These are phyloP conservation scores for Eupeodes corollae DNA, from an alignment of 1,140 invertebrate species.

Conservation along the genomic window DNA sequence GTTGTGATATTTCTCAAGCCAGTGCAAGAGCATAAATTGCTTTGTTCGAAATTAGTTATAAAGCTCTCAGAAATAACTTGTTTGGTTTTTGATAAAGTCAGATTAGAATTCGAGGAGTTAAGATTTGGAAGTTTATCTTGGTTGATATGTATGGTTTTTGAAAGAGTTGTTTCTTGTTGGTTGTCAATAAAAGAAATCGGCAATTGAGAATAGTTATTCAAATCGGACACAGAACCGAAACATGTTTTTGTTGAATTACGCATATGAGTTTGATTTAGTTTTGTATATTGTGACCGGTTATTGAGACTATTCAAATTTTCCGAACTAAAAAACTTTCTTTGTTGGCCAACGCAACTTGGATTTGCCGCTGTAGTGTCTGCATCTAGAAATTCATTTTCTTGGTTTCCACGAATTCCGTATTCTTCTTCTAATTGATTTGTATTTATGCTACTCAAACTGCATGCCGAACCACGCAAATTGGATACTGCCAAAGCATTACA, in stretches of 20 bases:
- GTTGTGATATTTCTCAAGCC: slow-evolving; percentile 48
- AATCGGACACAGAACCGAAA: slow-evolving; percentile 30
- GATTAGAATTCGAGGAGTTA: neutral
- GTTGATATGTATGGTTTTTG: too few relatives aligned
- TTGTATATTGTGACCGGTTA: slow-evolving; percentile 13
- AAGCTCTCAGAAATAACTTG: neutral
- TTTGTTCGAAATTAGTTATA: slow-evolving; percentile 4
- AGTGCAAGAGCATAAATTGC: slow-evolving; percentile 22
- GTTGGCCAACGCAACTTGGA: slow-evolving; percentile 7
- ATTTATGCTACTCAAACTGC: slow-evolving; percentile 40
- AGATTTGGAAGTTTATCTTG: too few relatives aligned
- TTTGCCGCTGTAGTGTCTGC: neutral
- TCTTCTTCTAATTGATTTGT: slow-evolving; percentile 23
- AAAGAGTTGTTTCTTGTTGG: too few relatives aligned
- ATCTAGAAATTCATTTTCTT: neutral
- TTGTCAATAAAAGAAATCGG: neutral
- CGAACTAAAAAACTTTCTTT: slow-evolving; percentile 35
- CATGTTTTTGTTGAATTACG: slow-evolving; percentile 16
- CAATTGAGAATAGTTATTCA: slow-evolving; percentile 16
- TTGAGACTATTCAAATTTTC: slow-evolving; percentile 27
- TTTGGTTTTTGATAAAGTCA: neutral
- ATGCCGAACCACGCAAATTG: slow-evolving; percentile 38
- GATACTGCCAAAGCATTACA: slow-evolving; percentile 18
- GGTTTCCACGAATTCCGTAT: neutral
- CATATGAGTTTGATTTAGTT: slow-evolving; percentile 15